Percentiles rank a stretch among this genome's conserved stretches.
Conservation (phyloP, 2,797 vertebrate species). For the Tarsius wallacei region DNA sequence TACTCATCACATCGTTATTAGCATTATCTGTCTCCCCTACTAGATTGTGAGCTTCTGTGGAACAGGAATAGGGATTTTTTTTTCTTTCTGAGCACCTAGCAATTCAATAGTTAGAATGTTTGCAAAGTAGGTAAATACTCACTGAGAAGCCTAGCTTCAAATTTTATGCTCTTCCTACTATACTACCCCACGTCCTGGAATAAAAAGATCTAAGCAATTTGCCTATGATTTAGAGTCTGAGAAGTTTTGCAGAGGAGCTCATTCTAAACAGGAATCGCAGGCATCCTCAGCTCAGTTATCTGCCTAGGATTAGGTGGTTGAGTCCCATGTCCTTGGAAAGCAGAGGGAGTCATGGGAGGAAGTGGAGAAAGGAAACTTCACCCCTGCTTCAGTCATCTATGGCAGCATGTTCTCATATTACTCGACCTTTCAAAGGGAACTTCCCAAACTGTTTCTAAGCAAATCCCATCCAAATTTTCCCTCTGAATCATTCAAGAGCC, state of each 20-base stretch:
- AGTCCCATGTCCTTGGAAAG: constrained; percentile 50
- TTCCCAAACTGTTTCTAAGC: constrained; percentile 68
- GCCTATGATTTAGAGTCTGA: background rate
- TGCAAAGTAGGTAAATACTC: constrained; percentile 2
- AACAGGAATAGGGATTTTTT: background rate
- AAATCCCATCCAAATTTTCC: background rate
- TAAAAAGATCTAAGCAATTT: constrained; percentile 7
- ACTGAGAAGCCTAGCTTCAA: constrained; percentile 10
- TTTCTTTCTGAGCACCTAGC: background rate
- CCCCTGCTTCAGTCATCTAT: background rate
- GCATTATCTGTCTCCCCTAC: background rate
- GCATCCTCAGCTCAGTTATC: background rate
- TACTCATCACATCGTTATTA: background rate
- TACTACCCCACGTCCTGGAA: background rate
- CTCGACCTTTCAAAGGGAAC: background rate
- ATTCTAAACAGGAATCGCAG: background rate
- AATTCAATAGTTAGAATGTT: background rate
- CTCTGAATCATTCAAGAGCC: constrained; percentile 37
- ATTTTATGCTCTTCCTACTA: background rate
- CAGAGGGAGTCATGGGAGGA: background rate
- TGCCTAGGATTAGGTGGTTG: background rate
- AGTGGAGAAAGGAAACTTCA: background rate
- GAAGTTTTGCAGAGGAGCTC: background rate
- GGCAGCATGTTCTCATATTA: constrained; percentile 14
- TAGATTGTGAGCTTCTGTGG: background rate